phyloP scores from a whole-genome alignment of 2,888 invertebrate species.

The Amiota minor region DNA sequence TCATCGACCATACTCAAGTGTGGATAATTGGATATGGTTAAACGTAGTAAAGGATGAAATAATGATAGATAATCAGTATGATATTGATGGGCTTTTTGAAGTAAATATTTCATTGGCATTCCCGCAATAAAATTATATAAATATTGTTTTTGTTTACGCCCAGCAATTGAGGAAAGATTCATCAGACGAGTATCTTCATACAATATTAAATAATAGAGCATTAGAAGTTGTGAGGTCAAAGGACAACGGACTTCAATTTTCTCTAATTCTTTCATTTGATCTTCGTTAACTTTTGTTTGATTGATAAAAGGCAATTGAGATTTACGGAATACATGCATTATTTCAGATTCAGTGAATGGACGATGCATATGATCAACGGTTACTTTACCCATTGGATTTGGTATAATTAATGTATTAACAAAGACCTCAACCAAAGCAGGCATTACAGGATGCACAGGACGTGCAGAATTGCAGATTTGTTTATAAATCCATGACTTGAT shows the following conservation, averaged over 20 bases:
- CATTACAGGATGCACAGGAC: conserved; percentile 94
- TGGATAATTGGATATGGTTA: conserved; percentile 94
- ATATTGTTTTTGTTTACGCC: conserved; percentile 86
- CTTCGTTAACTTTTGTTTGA: conserved; percentile 72
- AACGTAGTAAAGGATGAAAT: conserved; percentile 89
- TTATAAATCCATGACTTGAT: conserved; percentile 97
- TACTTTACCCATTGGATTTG: conserved; percentile 73
- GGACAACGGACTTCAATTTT: conserved; percentile 72
- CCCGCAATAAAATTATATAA: conserved; percentile 90
- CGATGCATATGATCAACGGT: conserved; percentile 87
- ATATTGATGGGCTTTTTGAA: conserved; percentile 93
- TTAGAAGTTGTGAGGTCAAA: conserved; percentile 88
- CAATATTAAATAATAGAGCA: conserved; percentile 91
- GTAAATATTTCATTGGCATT: conserved; percentile 92
- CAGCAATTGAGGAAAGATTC: conserved; percentile 80
- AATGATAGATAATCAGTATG: conserved; percentile 92
- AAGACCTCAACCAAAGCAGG: conserved; percentile 95
- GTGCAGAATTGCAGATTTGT: conserved; percentile 90
- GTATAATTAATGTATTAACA: conserved; percentile 90
- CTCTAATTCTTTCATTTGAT: conserved; percentile 76
- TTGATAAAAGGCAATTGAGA: conserved; percentile 54
- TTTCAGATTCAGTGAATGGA: conserved; percentile 92
- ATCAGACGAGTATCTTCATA: conserved; percentile 92
- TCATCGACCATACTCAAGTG: conserved; percentile 96
- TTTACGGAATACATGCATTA: conserved; percentile 86